Conservation (phyloP, 2,888 invertebrate genomes). For the Antheraea yamamai region DNA sequence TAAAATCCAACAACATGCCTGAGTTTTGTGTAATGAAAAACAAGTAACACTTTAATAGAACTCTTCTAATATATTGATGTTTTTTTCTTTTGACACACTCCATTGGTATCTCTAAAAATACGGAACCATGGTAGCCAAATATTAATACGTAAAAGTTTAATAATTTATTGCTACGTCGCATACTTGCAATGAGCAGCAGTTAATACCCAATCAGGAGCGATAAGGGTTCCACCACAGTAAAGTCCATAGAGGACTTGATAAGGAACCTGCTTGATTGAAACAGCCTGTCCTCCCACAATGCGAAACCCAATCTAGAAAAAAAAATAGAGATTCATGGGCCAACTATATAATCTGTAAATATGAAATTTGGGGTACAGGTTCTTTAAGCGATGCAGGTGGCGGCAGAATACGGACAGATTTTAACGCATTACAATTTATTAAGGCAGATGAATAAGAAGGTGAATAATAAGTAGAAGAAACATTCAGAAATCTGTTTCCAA, state of each 20-base stretch:
- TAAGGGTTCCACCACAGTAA: constrained; percentile 66
- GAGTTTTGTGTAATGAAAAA: not conserved
- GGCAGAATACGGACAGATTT: not conserved
- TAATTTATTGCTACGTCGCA: constrained; percentile 29
- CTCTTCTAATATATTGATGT: too few relatives aligned
- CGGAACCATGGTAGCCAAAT: not conserved
- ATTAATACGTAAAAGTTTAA: not conserved
- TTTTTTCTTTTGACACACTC: not conserved
- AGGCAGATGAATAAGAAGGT: too few relatives aligned
- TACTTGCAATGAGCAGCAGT: constrained; percentile 75
- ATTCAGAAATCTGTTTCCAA: too few relatives aligned
- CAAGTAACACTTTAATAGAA: not conserved
- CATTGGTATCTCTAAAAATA: not conserved
- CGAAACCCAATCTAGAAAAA: constrained; percentile 50
- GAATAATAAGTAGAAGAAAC: too few relatives aligned
- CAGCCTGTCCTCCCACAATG: constrained; percentile 64
- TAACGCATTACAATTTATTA: not conserved
- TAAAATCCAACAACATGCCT: not conserved
- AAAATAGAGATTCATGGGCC: not conserved
- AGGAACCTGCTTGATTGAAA: constrained; percentile 56
- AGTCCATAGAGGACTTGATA: constrained; percentile 67
- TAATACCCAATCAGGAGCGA: constrained; percentile 69
- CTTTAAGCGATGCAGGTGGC: not conserved
- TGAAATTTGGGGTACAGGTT: not conserved
- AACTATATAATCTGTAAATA: not conserved